Base-by-base conservation (phyloP, 1,140 invertebrate genomes). In the Drusus annulatus region DNA sequence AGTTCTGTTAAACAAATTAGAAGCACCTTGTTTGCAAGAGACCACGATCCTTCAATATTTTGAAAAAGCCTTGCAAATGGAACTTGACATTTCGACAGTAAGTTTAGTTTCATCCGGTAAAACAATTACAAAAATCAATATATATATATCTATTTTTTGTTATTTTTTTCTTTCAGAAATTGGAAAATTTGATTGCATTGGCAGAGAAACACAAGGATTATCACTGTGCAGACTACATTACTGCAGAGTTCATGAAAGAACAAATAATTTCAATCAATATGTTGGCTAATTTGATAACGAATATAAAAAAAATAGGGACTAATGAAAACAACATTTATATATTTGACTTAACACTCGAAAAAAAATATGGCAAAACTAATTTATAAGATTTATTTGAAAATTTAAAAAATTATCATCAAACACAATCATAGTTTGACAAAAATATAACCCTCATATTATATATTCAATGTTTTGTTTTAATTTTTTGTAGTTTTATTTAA, bases 151-250 rank as follows among this genome's bases (percentile, higher is more conserved):
- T n/a, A 45, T 13, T 7, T 45, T 10, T 45, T 45, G 36, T 1
- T 45, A 45, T 28, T 76, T 36, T n/a, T 25, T 17, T 65, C 10
- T 79, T 79, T 21, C 25, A 79, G 78, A 19, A 71, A 28, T 45
- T 78, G 36, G 36, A 74, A 51, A 1, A 74, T 23, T 17, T 73
- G 1, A 73, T 79, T 6, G 36, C 62, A 28, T 7, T 79, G 21
- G 78, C 78, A n/a, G 52, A 73, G 60, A 45, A 71, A 60, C 23
- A 73, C 28, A 58, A 79, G 25, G 78, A 79, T 62, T 62, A 58
- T 50, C 78, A 79, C 16, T 73, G 68, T 62, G 21, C 45, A 19
- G 78, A 79, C 25, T 79, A 36, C 45, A 50, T 73, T 4, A 73
- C 65, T 45, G 21, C 19, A 4, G 36, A 23, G 3, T 73, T 73